Base-by-base conservation (phyloP, 2,797 vertebrate species). In the Telmatherina bonti region DNA sequence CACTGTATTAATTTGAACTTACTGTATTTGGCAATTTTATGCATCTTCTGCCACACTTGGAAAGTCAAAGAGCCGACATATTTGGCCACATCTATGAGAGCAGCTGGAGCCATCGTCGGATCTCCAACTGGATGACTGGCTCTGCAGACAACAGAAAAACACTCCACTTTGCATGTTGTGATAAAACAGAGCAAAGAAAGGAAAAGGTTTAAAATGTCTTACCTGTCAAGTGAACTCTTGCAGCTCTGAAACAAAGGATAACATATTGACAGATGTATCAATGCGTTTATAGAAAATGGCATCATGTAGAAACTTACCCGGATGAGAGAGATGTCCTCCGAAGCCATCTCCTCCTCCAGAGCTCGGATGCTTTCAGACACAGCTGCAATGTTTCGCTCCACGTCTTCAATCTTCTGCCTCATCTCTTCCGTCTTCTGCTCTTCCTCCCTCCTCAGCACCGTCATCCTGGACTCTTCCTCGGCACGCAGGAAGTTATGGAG, bases 41-140 rank as follows among this genome's bases (percentile, higher is more conserved):
- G 81, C 93, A 94, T 94, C 82, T 87, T 92, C 84, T 86, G 69
- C 92, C 91, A 93, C 2, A 93, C 84, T 0, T 74, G 78, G 83
- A 87, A 94, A 0, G 59, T 61, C 38, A 94, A 83, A 12, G 90
- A 93, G 26, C 91, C 91, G 3, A 93, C 41, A 13, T 93, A 70
- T 61, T 83, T 78, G 36, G 90, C 90, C 66, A 94, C 93, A 24
- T 93, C 82, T 31, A 94, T 81, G 22, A 94, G 92, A 0, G 85
- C 60, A 27, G 66, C 89, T 0, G 86, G 63, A 47, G 72, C 51
- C 86, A 88, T 62, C 1, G 57, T 67, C 0, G 79, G 75, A 13
- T 81, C 81, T 31, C 72, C 65, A 0, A 59, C 7, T 1, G 86
- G 67, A 70, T 47, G 30, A 8, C 56, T 41, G 2, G 33, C 59